A percentile compares a stretch with the other conserved stretches of the same genome.
Evolutionary conservation across 92 coral and sea anemone species (phyloP).

Genomic region (Scolanthus callimorphus): DNA sequence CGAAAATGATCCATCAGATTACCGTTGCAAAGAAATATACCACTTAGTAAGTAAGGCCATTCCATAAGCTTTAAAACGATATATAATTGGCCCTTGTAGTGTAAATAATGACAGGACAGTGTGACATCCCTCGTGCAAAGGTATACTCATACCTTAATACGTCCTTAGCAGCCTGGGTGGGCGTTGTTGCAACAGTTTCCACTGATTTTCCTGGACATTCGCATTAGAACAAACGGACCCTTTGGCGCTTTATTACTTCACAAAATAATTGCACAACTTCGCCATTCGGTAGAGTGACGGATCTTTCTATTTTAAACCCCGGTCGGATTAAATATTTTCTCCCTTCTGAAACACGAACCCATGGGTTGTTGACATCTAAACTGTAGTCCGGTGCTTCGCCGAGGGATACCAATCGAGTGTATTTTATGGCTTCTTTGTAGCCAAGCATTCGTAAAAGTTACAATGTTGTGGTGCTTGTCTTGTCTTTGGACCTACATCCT

Average conservation of each 20-base stretch:
- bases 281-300: constrained; percentile 17
- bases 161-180: constrained; percentile 35
- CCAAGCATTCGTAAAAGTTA: constrained; percentile 8
- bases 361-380: constrained; percentile 21
- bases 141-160: no score
- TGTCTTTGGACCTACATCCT: neutral
- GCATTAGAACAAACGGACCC: constrained; percentile 26
- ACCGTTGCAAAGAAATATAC: no score
- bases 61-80: no score
- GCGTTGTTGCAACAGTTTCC: constrained; percentile 30
- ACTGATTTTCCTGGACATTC: constrained; percentile 23
- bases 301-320: constrained; percentile 33
- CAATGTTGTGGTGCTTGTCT: constrained; percentile 6
- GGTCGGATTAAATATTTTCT: constrained; percentile 12
- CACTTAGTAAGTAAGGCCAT: no score
- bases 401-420: constrained; percentile 15
- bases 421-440: constrained; percentile 22
- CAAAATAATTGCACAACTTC: constrained; percentile 22
- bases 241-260: constrained; percentile 32
- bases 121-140: no score
- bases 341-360: constrained; percentile 31
- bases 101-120: no score
- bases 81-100: no score
- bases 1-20: no score
- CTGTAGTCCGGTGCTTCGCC: constrained; percentile 12